Base-by-base conservation (phyloP, 23 tunicate species). In the Aplidium turbinatum region DNA sequence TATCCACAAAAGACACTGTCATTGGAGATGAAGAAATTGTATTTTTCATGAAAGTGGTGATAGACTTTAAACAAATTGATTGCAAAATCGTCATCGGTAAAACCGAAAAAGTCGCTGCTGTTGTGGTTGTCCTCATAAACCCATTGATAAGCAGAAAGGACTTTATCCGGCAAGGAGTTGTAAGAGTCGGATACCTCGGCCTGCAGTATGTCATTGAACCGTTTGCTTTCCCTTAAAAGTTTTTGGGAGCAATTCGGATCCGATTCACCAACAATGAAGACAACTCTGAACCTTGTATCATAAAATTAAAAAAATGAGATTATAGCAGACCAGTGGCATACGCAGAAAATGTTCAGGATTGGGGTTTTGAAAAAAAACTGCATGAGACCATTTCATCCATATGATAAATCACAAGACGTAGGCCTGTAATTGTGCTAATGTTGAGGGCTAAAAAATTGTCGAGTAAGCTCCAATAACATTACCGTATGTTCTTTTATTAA, bases 51-150 rank as follows among this genome's bases (percentile, higher is more conserved):
- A 45, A 82, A 77, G 52, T 89, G 70, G 0, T 89, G 64, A 51
- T 76, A 77, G 36, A 69, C 30, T 4, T 54, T 29, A 3, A 63
- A 69, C 34, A 89, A 31, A 73, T 82, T 82, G 46, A 89, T 42
- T 33, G 40, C 66, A 38, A 88, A 89, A 57, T 89, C 96, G 76
- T 89, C 96, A 45, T 89, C 96, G 3, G 88, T 82, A 13, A 79
- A 75, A 32, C 57, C 81, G 68, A 32, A 81, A 68, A 47, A 89
- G 21, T 83, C 69, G 68, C 84, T 82, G 6, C 27, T 46, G 47
- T 82, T 71, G 42, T 87, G 73, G 18, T 38, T 5, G 35, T 70
- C 51, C 2, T 69, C 54, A 33, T n/a, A 47, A 16, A 89, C 58
- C 79, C 68, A 82, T 57, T 89, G 96, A 48, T 68, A 73, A 16